phyloP scores from a whole-genome alignment of 1,140 invertebrate species.

The Aphaenogaster ashmeadi region DNA sequence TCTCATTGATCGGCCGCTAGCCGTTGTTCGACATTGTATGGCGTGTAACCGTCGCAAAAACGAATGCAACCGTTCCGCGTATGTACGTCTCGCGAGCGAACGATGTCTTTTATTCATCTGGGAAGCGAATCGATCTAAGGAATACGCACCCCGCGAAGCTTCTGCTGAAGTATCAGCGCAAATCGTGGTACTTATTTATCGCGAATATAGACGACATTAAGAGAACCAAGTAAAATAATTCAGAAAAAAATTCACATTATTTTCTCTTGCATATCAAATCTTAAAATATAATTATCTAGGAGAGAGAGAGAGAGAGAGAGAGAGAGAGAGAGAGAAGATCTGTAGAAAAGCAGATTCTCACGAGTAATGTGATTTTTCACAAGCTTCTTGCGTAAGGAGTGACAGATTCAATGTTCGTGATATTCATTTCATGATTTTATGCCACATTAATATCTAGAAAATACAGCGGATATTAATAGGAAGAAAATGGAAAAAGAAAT shows the following conservation, averaged over 20 bases:
- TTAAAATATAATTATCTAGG: constrained; percentile 6
- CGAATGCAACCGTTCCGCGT: constrained; percentile 43
- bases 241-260: background rate
- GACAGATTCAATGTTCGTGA: background rate
- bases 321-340: too few species aligned
- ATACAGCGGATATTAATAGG: background rate
- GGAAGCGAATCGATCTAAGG: background rate
- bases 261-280: background rate
- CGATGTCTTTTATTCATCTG: background rate
- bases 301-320: too few species aligned
- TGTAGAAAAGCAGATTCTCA: background rate
- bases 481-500: background rate
- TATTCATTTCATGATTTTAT: background rate
- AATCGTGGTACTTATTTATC: background rate
- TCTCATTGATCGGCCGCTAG: constrained; percentile 71
- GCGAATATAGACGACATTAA: background rate
- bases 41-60: constrained; percentile 34
- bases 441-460: background rate
- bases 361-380: background rate
- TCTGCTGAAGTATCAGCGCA: background rate
- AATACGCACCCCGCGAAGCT: background rate
- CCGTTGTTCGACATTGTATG: constrained; percentile 51
- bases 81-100: background rate
- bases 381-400: background rate
- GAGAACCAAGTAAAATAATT: background rate